Evolutionary conservation across 2,888 invertebrate genomes (phyloP).

Genomic region (Cryptus armator): DNA sequence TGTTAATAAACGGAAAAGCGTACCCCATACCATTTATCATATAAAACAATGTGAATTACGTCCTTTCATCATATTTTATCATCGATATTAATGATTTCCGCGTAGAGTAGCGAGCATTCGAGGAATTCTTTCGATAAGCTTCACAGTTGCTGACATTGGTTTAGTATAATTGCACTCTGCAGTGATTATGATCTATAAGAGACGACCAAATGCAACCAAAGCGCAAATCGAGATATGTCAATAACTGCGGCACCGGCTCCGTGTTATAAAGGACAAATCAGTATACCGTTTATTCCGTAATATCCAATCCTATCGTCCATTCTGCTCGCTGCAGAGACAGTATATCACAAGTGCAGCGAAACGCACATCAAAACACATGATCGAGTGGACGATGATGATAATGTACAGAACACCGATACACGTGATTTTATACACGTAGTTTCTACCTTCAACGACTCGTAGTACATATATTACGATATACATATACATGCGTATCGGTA

Average conservation of each 20-base stretch:
- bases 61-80: too few relatives aligned
- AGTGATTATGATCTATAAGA: neutral
- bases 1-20: too few relatives aligned
- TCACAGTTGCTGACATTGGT: neutral
- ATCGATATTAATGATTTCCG: too few relatives aligned
- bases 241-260: neutral
- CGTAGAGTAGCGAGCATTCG: too few relatives aligned
- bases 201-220: neutral
- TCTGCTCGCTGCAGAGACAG: neutral
- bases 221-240: neutral
- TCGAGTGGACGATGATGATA: constrained; percentile 16
- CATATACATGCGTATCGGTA: constrained; percentile 11
- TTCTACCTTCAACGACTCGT: constrained; percentile 1
- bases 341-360: neutral
- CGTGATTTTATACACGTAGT: neutral
- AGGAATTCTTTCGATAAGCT: neutral
- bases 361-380: neutral
- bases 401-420: constrained; percentile 10
- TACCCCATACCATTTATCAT: too few relatives aligned
- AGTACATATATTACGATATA: neutral
- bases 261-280: neutral
- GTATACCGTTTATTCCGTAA: constrained; percentile 1
- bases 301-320: neutral
- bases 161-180: neutral
- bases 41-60: too few relatives aligned